phyloP scores from a whole-genome alignment of 2,888 invertebrate species.

The Apotomis turbidana region DNA sequence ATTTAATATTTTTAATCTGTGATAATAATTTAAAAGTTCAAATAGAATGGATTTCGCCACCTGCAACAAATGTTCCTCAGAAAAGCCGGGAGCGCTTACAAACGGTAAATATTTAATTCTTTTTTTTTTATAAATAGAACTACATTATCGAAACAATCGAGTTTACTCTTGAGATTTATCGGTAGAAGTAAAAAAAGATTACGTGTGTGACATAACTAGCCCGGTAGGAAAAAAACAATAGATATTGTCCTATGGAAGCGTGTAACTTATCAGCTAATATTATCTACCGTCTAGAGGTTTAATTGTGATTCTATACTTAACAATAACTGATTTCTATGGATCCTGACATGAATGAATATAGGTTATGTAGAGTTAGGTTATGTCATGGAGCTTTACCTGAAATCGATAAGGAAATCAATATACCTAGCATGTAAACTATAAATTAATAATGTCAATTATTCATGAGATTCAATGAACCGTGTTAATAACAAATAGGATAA shows the following conservation, averaged over 20 bases:
- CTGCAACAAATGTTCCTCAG: slow-evolving; percentile 65
- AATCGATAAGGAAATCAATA: too few relatives aligned
- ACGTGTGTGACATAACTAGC: slow-evolving; percentile 15
- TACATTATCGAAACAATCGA: background rate
- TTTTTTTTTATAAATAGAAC: background rate
- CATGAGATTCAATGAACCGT: too few relatives aligned
- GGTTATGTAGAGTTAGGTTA: too few relatives aligned
- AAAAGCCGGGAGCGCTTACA: slow-evolving; percentile 56
- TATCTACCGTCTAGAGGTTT: background rate
- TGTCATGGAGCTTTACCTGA: too few relatives aligned
- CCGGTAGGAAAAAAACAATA: slow-evolving; percentile 22
- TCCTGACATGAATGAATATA: background rate
- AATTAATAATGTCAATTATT: too few relatives aligned
- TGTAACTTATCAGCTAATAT: slow-evolving; percentile 3
- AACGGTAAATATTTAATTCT: slow-evolving; percentile 59
- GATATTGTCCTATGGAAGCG: slow-evolving; percentile 20
- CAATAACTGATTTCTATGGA: background rate
- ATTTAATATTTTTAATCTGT: slow-evolving; percentile 64
- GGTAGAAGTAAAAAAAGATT: background rate
- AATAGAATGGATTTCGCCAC: slow-evolving; percentile 64
- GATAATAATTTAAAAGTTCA: slow-evolving; percentile 59
- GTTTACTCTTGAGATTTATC: background rate
- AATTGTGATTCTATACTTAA: background rate
- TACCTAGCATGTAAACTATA: too few relatives aligned
- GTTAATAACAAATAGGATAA: too few relatives aligned